Evolutionary conservation across 2,113 vertebrate genomes (phyloP), one percentile per base, ranked within the genome.

Genomic region (Pogona vitticeps): DNA sequence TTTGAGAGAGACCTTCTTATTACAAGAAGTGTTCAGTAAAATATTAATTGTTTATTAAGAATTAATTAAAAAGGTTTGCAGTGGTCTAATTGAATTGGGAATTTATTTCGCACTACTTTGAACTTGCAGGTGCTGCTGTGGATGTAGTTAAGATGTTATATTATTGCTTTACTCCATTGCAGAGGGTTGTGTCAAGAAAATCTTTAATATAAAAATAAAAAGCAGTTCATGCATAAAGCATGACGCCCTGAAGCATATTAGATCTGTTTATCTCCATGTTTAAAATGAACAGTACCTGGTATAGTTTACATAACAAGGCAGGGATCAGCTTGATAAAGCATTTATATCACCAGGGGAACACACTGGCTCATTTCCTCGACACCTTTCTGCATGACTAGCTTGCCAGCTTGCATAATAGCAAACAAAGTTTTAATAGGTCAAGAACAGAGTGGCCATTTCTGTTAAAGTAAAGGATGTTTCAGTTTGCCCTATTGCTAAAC

Each of bases 291-390:
- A 0, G 91, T 96, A 96, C 95, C 96, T 95, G 93, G 89, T 96
- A 94, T 93, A 92, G 96, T 97, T 97, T 97, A 97, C 96, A 96
- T 96, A 97, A 97, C 96, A 96, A 96, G 96, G 96, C 95, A 96
- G 94, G 95, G 96, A 97, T 96, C 95, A 92, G 95, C 94, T 95
- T 96, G 97, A 97, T 97, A 97, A 96, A 97, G 96, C 95, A 93
- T 96, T 95, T 96, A 84, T 95, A 96, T 94, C 96, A 96, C 95
- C 96, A 95, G 95, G 96, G 96, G 95, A 96, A 92, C 93, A 94
- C 8, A 0, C 88, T 67, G 94, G 94, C 95, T 97, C 95, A 94
- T 96, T 96, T 97, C 95, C 96, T 96, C 95, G 93, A 88, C 94
- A 95, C 95, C 96, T 96, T 96, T 96, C 96, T 75, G 89, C 95